phyloP scores from a whole-genome alignment of 2,113 vertebrate species.

The Fregetta grallaria region DNA sequence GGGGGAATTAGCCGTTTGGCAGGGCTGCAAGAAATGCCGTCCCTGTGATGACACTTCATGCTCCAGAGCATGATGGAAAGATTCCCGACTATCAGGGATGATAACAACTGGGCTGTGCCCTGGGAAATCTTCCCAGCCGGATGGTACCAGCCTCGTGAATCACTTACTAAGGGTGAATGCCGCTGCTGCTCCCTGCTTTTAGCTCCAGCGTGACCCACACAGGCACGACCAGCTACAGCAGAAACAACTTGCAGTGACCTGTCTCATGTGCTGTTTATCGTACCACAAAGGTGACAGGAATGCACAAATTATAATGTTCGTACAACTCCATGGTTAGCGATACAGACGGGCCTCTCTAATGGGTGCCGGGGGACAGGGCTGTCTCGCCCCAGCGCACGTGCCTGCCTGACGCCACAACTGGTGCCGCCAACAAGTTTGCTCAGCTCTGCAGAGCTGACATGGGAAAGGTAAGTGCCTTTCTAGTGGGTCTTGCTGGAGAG shows the following conservation, averaged over 20 bases:
- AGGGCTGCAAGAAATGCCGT: not conserved
- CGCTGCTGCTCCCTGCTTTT: not conserved
- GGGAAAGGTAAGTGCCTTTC: not conserved
- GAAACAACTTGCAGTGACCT: not conserved
- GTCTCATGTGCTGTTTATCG: not conserved
- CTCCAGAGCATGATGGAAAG: not conserved
- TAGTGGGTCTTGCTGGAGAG: not conserved
- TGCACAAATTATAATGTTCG: not conserved
- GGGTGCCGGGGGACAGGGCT: not conserved
- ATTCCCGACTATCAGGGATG: not conserved
- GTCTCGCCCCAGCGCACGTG: fast-evolving
- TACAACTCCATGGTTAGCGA: not conserved
- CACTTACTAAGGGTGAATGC: not conserved
- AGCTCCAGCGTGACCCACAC: not conserved
- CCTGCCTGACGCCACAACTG: not conserved
- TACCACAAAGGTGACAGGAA: conserved; percentile 28
- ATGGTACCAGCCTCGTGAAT: not conserved
- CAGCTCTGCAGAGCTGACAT: not conserved
- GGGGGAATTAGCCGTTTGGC: not conserved
- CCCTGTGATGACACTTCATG: not conserved
- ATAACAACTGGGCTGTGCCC: not conserved
- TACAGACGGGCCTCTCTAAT: not conserved
- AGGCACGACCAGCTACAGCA: not conserved
- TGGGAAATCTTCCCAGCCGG: not conserved
- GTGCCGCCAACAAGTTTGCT: not conserved